Base-by-base conservation (phyloP, 2,113 vertebrate species). In the Dicentrarchus labrax region DNA sequence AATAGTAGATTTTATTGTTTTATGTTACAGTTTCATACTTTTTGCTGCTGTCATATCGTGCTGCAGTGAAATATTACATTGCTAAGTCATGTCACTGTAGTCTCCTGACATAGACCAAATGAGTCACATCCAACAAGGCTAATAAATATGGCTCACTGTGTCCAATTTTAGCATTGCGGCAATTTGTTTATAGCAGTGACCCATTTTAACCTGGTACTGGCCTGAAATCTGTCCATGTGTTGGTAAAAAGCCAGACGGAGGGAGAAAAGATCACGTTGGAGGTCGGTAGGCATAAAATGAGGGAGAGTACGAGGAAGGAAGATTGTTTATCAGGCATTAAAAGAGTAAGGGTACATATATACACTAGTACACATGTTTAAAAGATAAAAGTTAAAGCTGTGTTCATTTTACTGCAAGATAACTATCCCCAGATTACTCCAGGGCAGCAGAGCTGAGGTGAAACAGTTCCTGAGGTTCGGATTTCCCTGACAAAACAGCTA, bases 401-500 rank as follows among this genome's bases (percentile, higher is more conserved):
- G 13, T 78, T 36, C 71, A 16, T 79, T 85, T 76, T 38, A 24
- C 56, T 38, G 38, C 47, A 54, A 54, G 65, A 84, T 72, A 76
- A 78, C 83, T 82, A 65, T 43, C 16, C 62, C 38, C 41, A 54
- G 19, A 80, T 67, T 59, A 51, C 76, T 90, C 11, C 22, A 38
- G 66, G 53, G 74, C n/a, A 43, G 78, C 73, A 66, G 13, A 53
- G 72, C 61, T 21, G 72, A 84, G 77, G 69, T 84, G 75, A 78
- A 85, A 74, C 1, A 6, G 30, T 70, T 22, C 69, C 82, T 77
- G 77, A 54, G 85, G 81, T 80, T 93, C 88, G 76, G 21, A 89
- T 93, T 93, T 93, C 91, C 84, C 83, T 93, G 86, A 90, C 83
- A 82, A 84, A 92, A 89, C 82, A 75, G 76, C 80, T 30, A 47